These are phyloP conservation scores for Ochropleura plecta DNA, from an alignment of 2,888 invertebrate species.

Conservation along the genomic window DNA sequence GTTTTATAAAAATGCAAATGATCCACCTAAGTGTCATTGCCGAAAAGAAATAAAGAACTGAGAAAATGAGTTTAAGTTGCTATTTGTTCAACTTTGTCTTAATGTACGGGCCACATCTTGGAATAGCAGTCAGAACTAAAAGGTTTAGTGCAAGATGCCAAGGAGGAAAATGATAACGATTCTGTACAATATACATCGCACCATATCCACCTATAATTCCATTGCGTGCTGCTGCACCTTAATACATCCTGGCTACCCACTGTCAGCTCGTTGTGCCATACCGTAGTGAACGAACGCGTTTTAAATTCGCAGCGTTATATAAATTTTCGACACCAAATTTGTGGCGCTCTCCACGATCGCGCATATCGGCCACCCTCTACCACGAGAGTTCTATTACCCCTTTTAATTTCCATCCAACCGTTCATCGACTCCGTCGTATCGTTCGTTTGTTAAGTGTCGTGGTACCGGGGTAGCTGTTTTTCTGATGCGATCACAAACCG, in stretches of 20 bases:
- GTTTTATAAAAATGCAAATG: conserved; percentile 40
- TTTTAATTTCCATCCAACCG: conserved; percentile 45
- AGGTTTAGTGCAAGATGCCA: background rate
- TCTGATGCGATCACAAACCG: conserved; percentile 90
- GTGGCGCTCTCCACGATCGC: conserved; percentile 81
- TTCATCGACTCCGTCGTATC: conserved; percentile 32
- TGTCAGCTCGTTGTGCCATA: conserved; percentile 49
- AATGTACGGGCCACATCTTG: background rate
- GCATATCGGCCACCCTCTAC: conserved; percentile 81
- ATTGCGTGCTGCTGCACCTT: background rate
- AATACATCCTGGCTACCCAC: conserved; percentile 7
- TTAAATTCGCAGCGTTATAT: conserved; percentile 82
- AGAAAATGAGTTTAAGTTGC: conserved; percentile 6
- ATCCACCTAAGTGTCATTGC: conserved; percentile 7
- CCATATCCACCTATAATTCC: background rate
- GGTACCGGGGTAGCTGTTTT: conserved; percentile 87
- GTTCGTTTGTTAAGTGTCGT: conserved; percentile 64
- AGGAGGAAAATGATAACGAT: conserved; percentile 20
- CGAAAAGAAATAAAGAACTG: conserved; percentile 15
- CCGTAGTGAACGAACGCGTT: conserved; percentile 48
- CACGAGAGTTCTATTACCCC: conserved; percentile 65
- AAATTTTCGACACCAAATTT: conserved; percentile 85
- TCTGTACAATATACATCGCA: conserved; percentile 10
- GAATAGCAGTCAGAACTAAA: background rate
- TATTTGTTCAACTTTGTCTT: conserved; percentile 5